These are phyloP conservation scores for Drosophila borealis DNA, from an alignment of 2,888 invertebrate species.

Conservation along the genomic window DNA sequence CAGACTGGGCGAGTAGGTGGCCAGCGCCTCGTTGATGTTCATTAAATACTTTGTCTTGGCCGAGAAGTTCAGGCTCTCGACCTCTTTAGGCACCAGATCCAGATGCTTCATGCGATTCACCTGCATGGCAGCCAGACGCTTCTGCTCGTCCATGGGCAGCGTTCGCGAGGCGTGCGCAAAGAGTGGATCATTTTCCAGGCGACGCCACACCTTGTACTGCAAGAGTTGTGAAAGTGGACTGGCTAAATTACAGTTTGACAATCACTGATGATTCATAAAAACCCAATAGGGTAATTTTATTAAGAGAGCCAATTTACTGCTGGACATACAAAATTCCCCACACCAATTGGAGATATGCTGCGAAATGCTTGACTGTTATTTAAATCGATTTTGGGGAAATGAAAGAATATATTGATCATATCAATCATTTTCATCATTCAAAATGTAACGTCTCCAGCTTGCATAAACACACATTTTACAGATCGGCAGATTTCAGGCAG, in stretches of 20 bases:
- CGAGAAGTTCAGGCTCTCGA: conserved; percentile 87
- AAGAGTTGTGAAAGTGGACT: conserved; percentile 50
- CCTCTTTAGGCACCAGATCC: conserved; percentile 88
- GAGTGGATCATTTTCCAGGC: conserved; percentile 91
- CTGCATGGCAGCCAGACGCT: conserved; percentile 89
- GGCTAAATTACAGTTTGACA: background rate
- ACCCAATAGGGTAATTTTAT: no score
- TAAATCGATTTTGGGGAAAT: no score
- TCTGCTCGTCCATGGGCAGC: conserved; percentile 90
- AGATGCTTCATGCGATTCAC: conserved; percentile 89
- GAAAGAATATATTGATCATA: no score
- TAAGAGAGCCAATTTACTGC: no score
- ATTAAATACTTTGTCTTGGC: conserved; percentile 90
- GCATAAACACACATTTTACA: no score
- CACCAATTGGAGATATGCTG: no score
- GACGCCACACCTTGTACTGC: conserved; percentile 92
- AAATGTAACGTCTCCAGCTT: no score
- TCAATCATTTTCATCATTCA: no score
- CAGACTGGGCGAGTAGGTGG: conserved; percentile 89
- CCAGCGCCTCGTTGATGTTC: conserved; percentile 91
- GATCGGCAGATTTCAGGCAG: no score
- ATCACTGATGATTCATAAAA: background rate
- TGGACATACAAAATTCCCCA: no score
- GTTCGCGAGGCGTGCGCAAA: conserved; percentile 89
- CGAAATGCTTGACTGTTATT: no score